Base-by-base conservation (phyloP, 2,797 vertebrate species). In the Acestrorhynchus altus region DNA sequence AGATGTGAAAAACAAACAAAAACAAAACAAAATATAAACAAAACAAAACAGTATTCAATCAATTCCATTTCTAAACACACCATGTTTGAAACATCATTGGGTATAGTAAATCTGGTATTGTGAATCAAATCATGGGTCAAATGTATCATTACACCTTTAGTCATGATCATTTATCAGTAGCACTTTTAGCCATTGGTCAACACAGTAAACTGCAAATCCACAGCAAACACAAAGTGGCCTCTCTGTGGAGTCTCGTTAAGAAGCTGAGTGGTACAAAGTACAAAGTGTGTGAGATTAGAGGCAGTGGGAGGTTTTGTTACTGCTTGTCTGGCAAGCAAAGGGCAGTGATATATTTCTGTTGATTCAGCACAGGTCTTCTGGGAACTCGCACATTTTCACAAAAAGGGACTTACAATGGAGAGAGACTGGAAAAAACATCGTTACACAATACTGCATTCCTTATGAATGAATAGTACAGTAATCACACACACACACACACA, bases 391-490 rank as follows among this genome's bases (percentile, higher is more conserved):
- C 31, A 35, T n/a, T n/a, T n/a, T n/a, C 31, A 35, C 31, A 64
- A 15, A 73, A 31, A 22, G 12, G 16, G 12, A 1, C 26, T 54
- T 52, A 65, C 39, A 65, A 42, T 22, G 11, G 40, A 65, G 28
- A 65, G 28, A 39, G 22, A 65, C 40, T 42, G 35, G 26, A 60
- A 64, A 60, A 64, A n/a, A 12, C 18, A 40, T 22, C 20, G 2
- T 40, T 18, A 8, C 57, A 59, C 56, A 61, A 39, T 49, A 11
- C 20, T 51, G 24, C 59, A 47, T 73, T 47, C 54, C 42, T 65
- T 18, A 65, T 54, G 20, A 69, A 69, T 52, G 66, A 68, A 18
- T 35, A 42, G n/a, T 39, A 64, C 44, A 49, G 65, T 31, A 28
- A 26, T 24, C 26, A 26, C 15, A 49, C 9, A 8, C 35, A 54